Conservation (phyloP, 2,113 vertebrate genomes). For the Diglossa brunneiventris region DNA sequence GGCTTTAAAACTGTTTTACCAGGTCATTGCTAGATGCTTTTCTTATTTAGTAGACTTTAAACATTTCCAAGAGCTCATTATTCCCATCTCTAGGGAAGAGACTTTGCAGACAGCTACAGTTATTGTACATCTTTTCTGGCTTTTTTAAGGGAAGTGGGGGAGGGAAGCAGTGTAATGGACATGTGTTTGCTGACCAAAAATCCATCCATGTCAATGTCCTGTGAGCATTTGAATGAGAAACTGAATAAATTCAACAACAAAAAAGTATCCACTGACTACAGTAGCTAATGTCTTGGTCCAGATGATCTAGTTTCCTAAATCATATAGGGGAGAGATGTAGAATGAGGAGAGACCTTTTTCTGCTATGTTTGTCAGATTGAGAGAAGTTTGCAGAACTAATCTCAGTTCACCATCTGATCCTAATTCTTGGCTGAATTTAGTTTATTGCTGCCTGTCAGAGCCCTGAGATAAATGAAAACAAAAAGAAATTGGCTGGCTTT, state of each 20-base stretch:
- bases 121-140: slow-evolving; percentile 23
- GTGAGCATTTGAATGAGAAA: background rate
- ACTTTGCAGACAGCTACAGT: slow-evolving; percentile 38
- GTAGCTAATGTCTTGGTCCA: background rate
- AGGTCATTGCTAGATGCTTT: slow-evolving; percentile 63
- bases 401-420: background rate
- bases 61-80: slow-evolving; percentile 62
- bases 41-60: slow-evolving; percentile 60
- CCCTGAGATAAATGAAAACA: background rate
- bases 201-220: background rate
- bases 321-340: background rate
- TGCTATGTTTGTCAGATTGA: background rate
- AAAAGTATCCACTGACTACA: background rate
- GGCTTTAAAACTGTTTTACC: slow-evolving; percentile 55
- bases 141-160: slow-evolving; percentile 17
- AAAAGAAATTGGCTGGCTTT: background rate
- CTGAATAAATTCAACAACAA: background rate
- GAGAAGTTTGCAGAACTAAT: background rate
- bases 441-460: slow-evolving; percentile 13
- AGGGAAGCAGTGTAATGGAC: slow-evolving; percentile 5
- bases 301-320: background rate
- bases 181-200: slow-evolving; percentile 20
- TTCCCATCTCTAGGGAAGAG: slow-evolving; percentile 25
- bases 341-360: background rate
- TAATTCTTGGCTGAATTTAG: background rate